These are phyloP conservation scores for Choreutis nemorana DNA, from an alignment of 2,888 invertebrate species.

Conservation along the genomic window DNA sequence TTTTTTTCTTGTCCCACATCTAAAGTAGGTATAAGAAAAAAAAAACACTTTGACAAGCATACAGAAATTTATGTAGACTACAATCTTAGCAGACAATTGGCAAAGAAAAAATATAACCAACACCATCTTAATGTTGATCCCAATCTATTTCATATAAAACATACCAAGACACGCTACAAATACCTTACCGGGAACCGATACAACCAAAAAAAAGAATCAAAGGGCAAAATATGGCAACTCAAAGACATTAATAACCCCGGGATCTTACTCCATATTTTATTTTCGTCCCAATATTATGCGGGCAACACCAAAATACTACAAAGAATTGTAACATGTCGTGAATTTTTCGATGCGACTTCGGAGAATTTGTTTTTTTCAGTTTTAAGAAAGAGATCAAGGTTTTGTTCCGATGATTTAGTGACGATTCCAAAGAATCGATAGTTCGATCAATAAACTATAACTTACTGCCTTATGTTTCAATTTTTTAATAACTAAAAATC, in stretches of 20 bases:
- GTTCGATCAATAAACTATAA: too few species aligned
- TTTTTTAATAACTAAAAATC: too few species aligned
- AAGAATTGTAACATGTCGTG: conserved; percentile 12
- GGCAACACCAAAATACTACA: conserved; percentile 18
- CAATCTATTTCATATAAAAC: too few species aligned
- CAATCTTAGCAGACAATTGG: too few species aligned
- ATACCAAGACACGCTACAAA: conserved; percentile 6
- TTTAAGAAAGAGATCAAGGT: too few species aligned
- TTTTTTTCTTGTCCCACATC: too few species aligned
- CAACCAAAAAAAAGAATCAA: conserved; percentile 18
- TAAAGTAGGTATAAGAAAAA: too few species aligned
- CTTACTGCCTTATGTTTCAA: too few species aligned
- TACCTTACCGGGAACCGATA: conserved; percentile 17
- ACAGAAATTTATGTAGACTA: too few species aligned
- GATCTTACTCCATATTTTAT: conserved; percentile 48
- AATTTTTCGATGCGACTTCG: conserved; percentile 7
- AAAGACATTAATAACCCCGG: conserved; percentile 31
- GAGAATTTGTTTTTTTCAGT: conserved; percentile 7
- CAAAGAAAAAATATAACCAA: too few species aligned
- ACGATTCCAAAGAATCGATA: neutral
- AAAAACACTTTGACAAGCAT: too few species aligned
- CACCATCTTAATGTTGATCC: too few species aligned
- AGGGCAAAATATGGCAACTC: conserved; percentile 17
- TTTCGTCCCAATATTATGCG: conserved; percentile 31
- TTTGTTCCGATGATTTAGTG: conserved; percentile 14